phyloP scores from a whole-genome alignment of 1,140 invertebrate species.

The Nebria ingens region DNA sequence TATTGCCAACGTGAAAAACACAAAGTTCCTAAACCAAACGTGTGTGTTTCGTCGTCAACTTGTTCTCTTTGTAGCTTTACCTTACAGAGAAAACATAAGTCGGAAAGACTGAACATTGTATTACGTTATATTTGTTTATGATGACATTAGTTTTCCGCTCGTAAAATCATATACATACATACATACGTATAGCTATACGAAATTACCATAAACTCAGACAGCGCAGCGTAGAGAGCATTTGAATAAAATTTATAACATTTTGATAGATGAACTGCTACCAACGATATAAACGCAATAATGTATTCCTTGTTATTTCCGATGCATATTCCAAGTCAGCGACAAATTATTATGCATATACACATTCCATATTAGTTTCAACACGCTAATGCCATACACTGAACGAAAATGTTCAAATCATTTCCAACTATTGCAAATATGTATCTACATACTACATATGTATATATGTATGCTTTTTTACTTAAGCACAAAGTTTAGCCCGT shows the following conservation, averaged over 20 bases:
- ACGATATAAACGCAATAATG: too few species aligned
- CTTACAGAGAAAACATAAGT: background rate
- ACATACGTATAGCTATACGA: too few species aligned
- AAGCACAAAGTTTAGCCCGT: too few species aligned
- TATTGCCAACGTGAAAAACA: background rate
- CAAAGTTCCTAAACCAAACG: background rate
- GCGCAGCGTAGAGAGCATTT: background rate
- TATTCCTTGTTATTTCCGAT: too few species aligned
- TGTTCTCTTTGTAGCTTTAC: background rate
- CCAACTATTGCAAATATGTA: too few species aligned
- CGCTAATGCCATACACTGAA: too few species aligned
- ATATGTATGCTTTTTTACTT: too few species aligned
- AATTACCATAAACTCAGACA: conserved; percentile 5
- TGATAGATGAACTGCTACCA: background rate
- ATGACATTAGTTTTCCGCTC: conserved; percentile 2
- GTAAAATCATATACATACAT: conserved; percentile 1
- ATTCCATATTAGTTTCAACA: too few species aligned
- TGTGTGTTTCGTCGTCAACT: background rate
- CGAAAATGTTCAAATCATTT: too few species aligned
- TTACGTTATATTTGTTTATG: conserved; percentile 6
- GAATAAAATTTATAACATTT: conserved; percentile 3
- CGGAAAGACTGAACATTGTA: background rate
- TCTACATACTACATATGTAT: too few species aligned
- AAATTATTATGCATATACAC: too few species aligned
- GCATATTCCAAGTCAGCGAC: too few species aligned